These are phyloP conservation scores for Artibeus lituratus DNA, from an alignment of 2,797 vertebrate genomes.

Conservation along the genomic window DNA sequence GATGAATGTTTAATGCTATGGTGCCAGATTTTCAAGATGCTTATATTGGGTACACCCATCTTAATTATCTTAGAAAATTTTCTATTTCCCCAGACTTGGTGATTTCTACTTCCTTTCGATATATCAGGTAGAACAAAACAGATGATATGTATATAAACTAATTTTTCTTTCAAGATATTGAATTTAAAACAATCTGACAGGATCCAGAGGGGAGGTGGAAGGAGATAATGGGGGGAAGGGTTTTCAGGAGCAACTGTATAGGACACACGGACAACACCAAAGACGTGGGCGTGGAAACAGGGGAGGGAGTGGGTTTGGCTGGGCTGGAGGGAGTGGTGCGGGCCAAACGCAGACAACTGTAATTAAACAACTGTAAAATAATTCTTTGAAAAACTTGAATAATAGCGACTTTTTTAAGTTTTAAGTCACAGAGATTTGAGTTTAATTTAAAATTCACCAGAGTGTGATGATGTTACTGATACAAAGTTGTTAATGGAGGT, in stretches of 20 bases:
- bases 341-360: no score
- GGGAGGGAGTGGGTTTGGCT: no score
- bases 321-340: no score
- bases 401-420: background rate
- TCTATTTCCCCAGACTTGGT: background rate
- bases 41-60: background rate
- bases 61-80: background rate
- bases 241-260: no score
- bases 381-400: background rate
- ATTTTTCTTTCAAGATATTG: background rate
- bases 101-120: background rate
- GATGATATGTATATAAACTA: background rate
- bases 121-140: background rate
- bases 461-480: background rate
- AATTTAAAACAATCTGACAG: no score
- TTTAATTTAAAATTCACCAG: slow-evolving; percentile 4
- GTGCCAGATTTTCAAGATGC: background rate
- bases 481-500: background rate
- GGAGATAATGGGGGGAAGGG: no score
- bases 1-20: background rate
- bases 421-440: background rate
- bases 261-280: no score
- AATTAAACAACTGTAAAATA: no score
- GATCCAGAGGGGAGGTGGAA: no score
- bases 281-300: no score